phyloP scores from a whole-genome alignment of 2,888 invertebrate species.

The Drosophila longiperda region DNA sequence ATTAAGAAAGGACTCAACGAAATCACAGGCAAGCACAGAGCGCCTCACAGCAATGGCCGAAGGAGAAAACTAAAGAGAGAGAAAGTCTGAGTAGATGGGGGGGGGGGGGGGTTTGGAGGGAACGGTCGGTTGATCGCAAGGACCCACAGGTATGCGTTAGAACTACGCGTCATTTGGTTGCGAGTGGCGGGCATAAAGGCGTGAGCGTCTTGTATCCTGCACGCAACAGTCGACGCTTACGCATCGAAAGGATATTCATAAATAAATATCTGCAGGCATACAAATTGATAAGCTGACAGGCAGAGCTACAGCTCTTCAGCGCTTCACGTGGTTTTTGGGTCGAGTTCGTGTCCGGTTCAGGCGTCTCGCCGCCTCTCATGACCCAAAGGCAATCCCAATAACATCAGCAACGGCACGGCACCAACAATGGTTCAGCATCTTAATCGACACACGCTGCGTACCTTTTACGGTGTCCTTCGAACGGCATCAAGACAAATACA shows the following conservation, averaged over 20 bases:
- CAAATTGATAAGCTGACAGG: conserved; percentile 77
- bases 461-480: conserved; percentile 67
- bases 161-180: conserved; percentile 71
- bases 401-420: conserved; percentile 16
- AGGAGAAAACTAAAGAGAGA: conserved; percentile 3
- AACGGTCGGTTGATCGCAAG: conserved; percentile 29
- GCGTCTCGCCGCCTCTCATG: conserved; percentile 56
- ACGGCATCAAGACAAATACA: conserved; percentile 52
- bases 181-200: conserved; percentile 53
- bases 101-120: conserved; percentile 1
- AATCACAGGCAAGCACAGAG: conserved; percentile 42
- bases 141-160: conserved; percentile 69
- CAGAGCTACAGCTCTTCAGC: conserved; percentile 25
- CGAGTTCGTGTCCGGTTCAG: conserved; percentile 20
- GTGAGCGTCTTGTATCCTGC: conserved; percentile 33
- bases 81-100: conserved; percentile 1
- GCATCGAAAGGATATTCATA: conserved; percentile 75
- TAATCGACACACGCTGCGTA: conserved; percentile 73
- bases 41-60: conserved; percentile 12
- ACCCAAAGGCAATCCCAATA: conserved; percentile 48
- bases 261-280: conserved; percentile 79
- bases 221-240: conserved; percentile 35
- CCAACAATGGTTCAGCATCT: conserved; percentile 62
- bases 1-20: conserved; percentile 65
- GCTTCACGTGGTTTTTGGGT: conserved; percentile 4